These are phyloP conservation scores for Alitta virens DNA, from an alignment of 2,888 invertebrate genomes.

Conservation along the genomic window DNA sequence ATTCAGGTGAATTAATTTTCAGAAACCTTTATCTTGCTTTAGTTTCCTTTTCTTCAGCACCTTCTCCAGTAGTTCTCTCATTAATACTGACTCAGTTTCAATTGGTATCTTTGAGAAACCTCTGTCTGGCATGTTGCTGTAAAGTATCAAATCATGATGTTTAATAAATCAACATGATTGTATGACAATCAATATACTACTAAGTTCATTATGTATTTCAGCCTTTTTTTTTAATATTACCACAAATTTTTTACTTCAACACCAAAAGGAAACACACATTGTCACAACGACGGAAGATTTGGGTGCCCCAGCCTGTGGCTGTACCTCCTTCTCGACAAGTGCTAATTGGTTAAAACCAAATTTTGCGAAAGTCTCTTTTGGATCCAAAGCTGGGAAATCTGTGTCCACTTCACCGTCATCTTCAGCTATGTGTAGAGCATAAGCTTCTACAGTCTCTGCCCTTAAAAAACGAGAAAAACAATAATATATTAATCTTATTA, in stretches of 20 bases:
- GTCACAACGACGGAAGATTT: slow-evolving; percentile 40
- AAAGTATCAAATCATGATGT: slow-evolving; percentile 15
- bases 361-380: slow-evolving; percentile 84
- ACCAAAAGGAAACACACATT: slow-evolving; percentile 42
- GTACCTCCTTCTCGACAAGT: slow-evolving; percentile 69
- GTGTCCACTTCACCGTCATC: slow-evolving; percentile 93
- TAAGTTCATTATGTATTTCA: background rate
- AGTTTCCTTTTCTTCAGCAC: slow-evolving; percentile 47
- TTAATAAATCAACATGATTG: background rate
- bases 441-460: slow-evolving; percentile 65
- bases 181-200: no score
- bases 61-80: slow-evolving; percentile 47
- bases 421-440: slow-evolving; percentile 90
- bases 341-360: slow-evolving; percentile 89
- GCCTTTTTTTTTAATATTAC: background rate
- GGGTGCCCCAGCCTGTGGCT: background rate
- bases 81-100: slow-evolving; percentile 39
- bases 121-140: slow-evolving; percentile 49
- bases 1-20: background rate
- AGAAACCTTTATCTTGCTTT: slow-evolving; percentile 28
- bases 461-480: slow-evolving; percentile 54
- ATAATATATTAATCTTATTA: no score
- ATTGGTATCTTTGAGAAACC: slow-evolving; percentile 55
- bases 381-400: slow-evolving; percentile 88
- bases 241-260: no score